These are phyloP conservation scores for Adoxophyes honmai DNA, from an alignment of 1,140 invertebrate genomes.

Conservation along the genomic window DNA sequence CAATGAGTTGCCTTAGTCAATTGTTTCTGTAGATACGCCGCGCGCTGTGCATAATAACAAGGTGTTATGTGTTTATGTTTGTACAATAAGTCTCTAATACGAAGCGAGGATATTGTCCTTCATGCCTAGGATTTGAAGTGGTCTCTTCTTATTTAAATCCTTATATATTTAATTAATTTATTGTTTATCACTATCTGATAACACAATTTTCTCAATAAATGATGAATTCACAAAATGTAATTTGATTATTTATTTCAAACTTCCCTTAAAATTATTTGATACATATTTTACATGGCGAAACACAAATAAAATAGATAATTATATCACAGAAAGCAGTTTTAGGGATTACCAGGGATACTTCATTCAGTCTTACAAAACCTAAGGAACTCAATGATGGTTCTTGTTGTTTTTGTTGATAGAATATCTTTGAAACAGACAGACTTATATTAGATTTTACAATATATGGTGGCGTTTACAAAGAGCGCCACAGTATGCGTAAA, in stretches of 20 bases:
- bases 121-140: conserved; percentile 49
- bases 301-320: neutral
- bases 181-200: conserved; percentile 72
- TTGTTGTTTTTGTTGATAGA: too few species aligned
- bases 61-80: conserved; percentile 71
- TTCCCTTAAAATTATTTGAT: conserved; percentile 17
- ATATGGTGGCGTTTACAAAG: too few species aligned
- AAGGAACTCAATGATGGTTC: too few species aligned
- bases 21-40: conserved; percentile 57
- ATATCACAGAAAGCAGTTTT: conserved; percentile 9
- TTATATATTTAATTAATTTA: conserved; percentile 75
- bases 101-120: conserved; percentile 47
- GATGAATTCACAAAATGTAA: conserved; percentile 38
- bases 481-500: too few species aligned
- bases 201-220: conserved; percentile 72
- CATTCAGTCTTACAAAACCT: too few species aligned
- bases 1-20: conserved; percentile 71
- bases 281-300: neutral
- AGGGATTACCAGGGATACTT: too few species aligned
- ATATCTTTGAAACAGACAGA: too few species aligned
- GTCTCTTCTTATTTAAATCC: conserved; percentile 60
- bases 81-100: conserved; percentile 65
- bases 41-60: conserved; percentile 61
- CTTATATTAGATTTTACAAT: too few species aligned
- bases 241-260: conserved; percentile 33